Base-by-base conservation (phyloP, 2,888 invertebrate species). In the Rhimphoctona megacephalus region DNA sequence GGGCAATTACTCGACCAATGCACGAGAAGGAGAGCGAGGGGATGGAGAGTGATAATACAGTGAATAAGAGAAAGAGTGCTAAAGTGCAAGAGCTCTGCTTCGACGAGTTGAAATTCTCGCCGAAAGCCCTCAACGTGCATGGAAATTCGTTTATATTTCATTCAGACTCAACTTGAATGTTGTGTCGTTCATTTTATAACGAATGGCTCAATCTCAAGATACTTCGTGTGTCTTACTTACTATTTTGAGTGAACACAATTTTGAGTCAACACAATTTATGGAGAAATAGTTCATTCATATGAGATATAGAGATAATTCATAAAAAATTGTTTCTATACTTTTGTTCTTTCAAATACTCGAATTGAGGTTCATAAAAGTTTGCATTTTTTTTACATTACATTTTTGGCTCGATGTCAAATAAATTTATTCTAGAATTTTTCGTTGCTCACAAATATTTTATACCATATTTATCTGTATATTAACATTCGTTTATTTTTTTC, bases 1-100 rank as follows among this genome's bases (percentile, higher is more conserved):
- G 22, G 78, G 78, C 78, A 83, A 85, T 83, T 78, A 81, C 81
- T 83, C 74, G 77, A 36, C 22, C 61, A 19, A 66, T 36, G 39
- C n/a, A 52, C 57, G 22, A n/a, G 11, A 57, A 67, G 17, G 33
- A 54, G 64, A 14, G 36, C 11, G 8, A 22, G 19, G 39, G 61
- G 43, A 52, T 14, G 61, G 33, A 14, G 33, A 72, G 43, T 52
- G 72, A 52, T 30, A 52, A 33, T 52, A 61, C 19, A 67, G 39
- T 33, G 57, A 74, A 36, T 57, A 74, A 22, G 39, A 22, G 70
- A 22, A 74, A 49, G 43, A 74, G 80, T 49, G 49, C 36, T 22
- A 73, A 52, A 79, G 57, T 46, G 25, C 72, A 64, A 14, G 14
- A 33, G 73, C 33, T 39, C 33, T 19, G 33, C 43, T 54, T 52